A percentile compares a stretch with the other conserved stretches of the same genome.
Conservation (phyloP, 2,797 vertebrate species). For the Sebastes reedi region DNA sequence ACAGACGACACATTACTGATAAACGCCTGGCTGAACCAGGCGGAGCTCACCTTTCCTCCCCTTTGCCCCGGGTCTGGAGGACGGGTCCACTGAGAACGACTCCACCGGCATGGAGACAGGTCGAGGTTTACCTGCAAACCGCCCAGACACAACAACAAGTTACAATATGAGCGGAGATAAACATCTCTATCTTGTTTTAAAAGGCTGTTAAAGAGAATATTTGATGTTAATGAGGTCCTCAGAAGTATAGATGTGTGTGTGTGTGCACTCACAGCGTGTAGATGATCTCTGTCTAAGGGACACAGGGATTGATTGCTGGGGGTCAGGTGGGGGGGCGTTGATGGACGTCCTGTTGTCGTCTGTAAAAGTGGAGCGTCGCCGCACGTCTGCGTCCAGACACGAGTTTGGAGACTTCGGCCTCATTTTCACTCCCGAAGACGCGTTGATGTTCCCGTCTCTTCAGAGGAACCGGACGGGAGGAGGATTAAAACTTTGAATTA, state of each 20-base stretch:
- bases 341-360: conserved; percentile 73
- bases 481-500: no score
- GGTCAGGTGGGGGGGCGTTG: conserved; percentile 76
- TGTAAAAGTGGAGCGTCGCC: conserved; percentile 80
- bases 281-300: conserved; percentile 87
- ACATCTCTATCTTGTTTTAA: neutral
- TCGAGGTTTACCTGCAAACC: conserved; percentile 88
- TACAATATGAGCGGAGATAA: neutral
- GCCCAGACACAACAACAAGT: neutral
- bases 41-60: conserved; percentile 86
- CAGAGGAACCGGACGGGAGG: conserved; percentile 18
- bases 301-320: conserved; percentile 72
- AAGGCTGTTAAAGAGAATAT: neutral
- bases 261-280: conserved; percentile 78
- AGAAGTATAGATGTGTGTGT: neutral
- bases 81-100: conserved; percentile 84
- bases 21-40: neutral
- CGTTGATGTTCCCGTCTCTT: conserved; percentile 78
- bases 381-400: conserved; percentile 87
- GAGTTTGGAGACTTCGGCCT: conserved; percentile 88
- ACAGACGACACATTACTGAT: conserved; percentile 3
- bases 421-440: conserved; percentile 45
- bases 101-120: conserved; percentile 96
- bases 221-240: neutral
- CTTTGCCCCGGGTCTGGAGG: conserved; percentile 79